Base-by-base conservation (phyloP, 1,140 invertebrate genomes). In the Zaprionus inermis region DNA sequence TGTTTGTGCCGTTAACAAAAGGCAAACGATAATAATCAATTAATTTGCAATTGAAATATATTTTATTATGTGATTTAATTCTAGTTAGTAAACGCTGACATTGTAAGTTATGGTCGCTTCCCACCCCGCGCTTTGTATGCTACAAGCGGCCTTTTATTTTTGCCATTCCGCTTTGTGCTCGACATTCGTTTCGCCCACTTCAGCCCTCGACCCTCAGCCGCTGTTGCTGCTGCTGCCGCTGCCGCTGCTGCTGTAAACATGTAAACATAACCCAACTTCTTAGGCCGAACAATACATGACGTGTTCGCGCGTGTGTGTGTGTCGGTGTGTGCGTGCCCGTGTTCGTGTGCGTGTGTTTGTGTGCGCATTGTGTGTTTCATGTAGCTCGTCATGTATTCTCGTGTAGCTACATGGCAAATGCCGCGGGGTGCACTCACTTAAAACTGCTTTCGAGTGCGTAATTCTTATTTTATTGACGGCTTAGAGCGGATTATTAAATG, bases 221-320 rank as follows among this genome's bases (percentile, higher is more conserved):
- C 44, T 52, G 56, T 34, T 44, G 7, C 34, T 52, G 61, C 58
- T 56, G 54, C 76, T 77, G 60, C 46, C 24, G 24, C 24, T 4
- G 24, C 24, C 3, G 24, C 24, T 28, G 24, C 24, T 64, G 63
- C 52, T 65, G 63, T 65, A 56, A 56, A 65, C 63, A 65, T 65
- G 81, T 71, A 44, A 85, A 71, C 76, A 83, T 84, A 84, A 84
- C 81, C 81, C 60, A 61, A 84, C 81, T 80, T 81, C 66, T 71
- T 22, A 44, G 66, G 61, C 61, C 55, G 46, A 44, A 66, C 71
- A 80, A 76, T 84, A 84, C 81, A 84, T 84, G 81, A 72, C 63
- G 63, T 70, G 36, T 80, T 69, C 57, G 38, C 61, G 67, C 44
- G 20, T 38, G 32, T 18, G 36, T 46, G 52, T 67, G 38, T 80